Conservation (phyloP, 1,140 invertebrate genomes). For the Eupristina koningsbergeri region DNA sequence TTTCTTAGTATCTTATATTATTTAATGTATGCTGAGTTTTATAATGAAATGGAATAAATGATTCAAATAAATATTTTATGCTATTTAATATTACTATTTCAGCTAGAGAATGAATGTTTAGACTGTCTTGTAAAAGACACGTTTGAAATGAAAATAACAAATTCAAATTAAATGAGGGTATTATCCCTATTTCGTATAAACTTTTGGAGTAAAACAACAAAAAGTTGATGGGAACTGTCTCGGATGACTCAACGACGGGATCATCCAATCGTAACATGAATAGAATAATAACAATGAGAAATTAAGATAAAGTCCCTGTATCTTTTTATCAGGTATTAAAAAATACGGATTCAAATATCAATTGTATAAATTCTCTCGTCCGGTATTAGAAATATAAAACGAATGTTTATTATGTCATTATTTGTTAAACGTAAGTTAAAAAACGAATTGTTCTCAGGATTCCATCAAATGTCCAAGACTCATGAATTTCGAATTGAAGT, state of each 20-base stretch:
- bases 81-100: background rate
- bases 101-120: background rate
- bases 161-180: background rate
- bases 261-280: background rate
- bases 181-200: background rate
- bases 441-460: too few relatives aligned
- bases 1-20: background rate
- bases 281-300: background rate
- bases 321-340: too few relatives aligned
- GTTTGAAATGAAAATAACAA: background rate
- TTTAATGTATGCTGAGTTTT: background rate
- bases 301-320: background rate
- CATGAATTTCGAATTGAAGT: too few relatives aligned
- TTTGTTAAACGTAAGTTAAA: too few relatives aligned
- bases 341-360: too few relatives aligned
- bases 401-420: too few relatives aligned
- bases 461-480: too few relatives aligned
- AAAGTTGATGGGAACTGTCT: background rate
- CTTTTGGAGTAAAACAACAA: background rate
- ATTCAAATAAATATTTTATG: background rate
- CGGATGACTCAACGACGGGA: background rate
- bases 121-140: background rate
- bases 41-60: background rate
- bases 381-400: too few relatives aligned
- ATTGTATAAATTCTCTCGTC: too few relatives aligned